A percentile compares a stretch with the other conserved stretches of the same genome.
phyloP scores from a whole-genome alignment of 2,888 invertebrate species.

The Perizoma flavofasciatum region DNA sequence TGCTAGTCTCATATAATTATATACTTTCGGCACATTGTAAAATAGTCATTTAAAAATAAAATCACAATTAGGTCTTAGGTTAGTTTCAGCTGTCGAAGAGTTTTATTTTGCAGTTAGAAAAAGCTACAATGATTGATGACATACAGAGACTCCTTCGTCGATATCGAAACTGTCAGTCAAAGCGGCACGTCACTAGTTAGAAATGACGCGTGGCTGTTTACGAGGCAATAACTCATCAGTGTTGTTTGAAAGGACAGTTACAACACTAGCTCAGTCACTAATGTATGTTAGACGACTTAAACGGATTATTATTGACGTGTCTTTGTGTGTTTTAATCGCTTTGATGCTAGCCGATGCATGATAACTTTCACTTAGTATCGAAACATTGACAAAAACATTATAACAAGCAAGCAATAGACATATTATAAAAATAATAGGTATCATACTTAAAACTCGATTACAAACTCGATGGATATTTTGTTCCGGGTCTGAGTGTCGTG shows the following conservation, averaged over 20 bases:
- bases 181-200: slow-evolving; percentile 46
- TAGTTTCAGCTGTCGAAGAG: too few species aligned
- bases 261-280: slow-evolving; percentile 52
- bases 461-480: too few species aligned
- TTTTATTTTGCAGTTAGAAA: too few species aligned
- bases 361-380: slow-evolving; percentile 1
- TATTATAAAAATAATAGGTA: too few species aligned
- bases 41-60: too few species aligned
- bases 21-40: too few species aligned
- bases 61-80: too few species aligned
- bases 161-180: slow-evolving; percentile 19
- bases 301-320: slow-evolving; percentile 33
- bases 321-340: slow-evolving; percentile 35
- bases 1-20: too few species aligned
- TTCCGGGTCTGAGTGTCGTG: too few species aligned
- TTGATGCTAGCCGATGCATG: slow-evolving; percentile 40
- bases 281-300: slow-evolving; percentile 36
- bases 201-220: slow-evolving; percentile 63
- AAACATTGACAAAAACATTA: too few species aligned
- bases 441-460: too few species aligned
- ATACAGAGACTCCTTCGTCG: slow-evolving; percentile 14
- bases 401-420: too few species aligned
- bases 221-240: slow-evolving; percentile 66
- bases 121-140: slow-evolving; percentile 7
- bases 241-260: slow-evolving; percentile 65